A percentile compares a stretch with the other conserved stretches of the same genome.
phyloP scores from a whole-genome alignment of 2,797 vertebrate species.

The Manis pentadactyla region DNA sequence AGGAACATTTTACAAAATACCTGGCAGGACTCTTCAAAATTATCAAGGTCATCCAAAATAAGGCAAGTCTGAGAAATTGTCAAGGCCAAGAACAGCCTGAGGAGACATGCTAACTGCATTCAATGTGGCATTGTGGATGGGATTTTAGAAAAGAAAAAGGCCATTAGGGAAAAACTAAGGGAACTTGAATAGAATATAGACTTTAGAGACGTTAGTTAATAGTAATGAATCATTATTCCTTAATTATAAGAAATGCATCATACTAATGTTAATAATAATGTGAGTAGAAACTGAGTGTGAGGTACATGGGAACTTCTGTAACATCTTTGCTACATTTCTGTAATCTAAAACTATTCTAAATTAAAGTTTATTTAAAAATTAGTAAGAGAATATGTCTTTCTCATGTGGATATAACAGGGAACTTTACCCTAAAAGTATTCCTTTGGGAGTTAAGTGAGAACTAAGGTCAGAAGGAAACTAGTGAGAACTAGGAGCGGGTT shows the following conservation, averaged over 20 bases:
- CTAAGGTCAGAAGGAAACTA: background rate
- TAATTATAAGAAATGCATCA: background rate
- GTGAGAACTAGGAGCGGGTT: background rate
- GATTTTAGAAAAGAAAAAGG: background rate
- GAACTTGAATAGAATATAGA: background rate
- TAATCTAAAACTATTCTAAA: background rate
- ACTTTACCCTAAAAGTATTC: background rate
- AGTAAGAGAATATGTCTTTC: background rate
- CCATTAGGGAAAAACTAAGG: background rate
- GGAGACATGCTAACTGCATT: background rate
- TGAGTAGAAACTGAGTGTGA: background rate
- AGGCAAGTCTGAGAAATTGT: background rate
- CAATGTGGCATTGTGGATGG: background rate
- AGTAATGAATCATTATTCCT: background rate
- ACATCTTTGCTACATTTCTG: background rate
- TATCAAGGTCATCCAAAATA: background rate
- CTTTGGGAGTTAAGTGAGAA: background rate
- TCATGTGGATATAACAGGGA: background rate
- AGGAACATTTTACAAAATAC: background rate
- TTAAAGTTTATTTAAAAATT: background rate
- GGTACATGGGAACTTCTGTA: background rate
- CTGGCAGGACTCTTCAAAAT: background rate
- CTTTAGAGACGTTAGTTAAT: background rate
- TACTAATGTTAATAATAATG: background rate
- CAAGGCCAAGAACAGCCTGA: background rate